Conservation (phyloP, 1,140 invertebrate genomes). For the Drosophila gunungcola region DNA sequence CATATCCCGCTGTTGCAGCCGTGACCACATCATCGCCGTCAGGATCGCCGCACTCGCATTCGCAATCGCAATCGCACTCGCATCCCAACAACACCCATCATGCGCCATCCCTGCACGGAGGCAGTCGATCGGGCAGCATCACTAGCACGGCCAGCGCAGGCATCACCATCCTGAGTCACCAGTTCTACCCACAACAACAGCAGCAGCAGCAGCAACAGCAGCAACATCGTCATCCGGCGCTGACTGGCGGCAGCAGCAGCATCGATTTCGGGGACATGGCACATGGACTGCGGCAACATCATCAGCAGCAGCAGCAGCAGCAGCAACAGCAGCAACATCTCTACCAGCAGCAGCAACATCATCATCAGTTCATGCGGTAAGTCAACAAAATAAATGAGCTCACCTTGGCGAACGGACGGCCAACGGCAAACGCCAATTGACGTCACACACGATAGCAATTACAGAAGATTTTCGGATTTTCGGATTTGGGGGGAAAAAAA, state of each 20-base stretch:
- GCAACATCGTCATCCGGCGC: slow-evolving; percentile 62
- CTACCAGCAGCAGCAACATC: slow-evolving; percentile 54
- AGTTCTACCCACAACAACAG: slow-evolving; percentile 42
- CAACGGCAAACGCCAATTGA: slow-evolving; percentile 51
- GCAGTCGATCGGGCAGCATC: slow-evolving; percentile 80
- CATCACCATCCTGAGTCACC: slow-evolving; percentile 56
- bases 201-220: slow-evolving; percentile 41
- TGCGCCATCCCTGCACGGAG: slow-evolving; percentile 57
- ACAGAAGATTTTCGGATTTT: slow-evolving; percentile 36
- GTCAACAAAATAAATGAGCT: slow-evolving; percentile 61
- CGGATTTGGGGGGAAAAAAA: not conserved
- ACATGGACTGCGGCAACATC: slow-evolving; percentile 76
- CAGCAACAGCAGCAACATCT: slow-evolving; percentile 66
- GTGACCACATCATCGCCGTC: slow-evolving; percentile 34
- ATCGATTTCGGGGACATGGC: slow-evolving; percentile 83
- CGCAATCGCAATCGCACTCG: slow-evolving; percentile 7
- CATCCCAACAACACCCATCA: slow-evolving; percentile 45
- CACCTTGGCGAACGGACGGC: slow-evolving; percentile 48
- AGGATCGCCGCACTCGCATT: slow-evolving; percentile 55
- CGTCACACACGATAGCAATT: slow-evolving; percentile 57
- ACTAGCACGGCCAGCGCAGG: slow-evolving; percentile 68
- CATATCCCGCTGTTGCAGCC: slow-evolving; percentile 78
- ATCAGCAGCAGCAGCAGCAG: slow-evolving; percentile 61
- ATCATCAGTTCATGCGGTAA: slow-evolving; percentile 76
- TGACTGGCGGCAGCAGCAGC: slow-evolving; percentile 67